Evolutionary conservation across 2,888 invertebrate species (phyloP), one percentile per base, ranked within the genome.

Genomic region (Drosophila sordidula): DNA sequence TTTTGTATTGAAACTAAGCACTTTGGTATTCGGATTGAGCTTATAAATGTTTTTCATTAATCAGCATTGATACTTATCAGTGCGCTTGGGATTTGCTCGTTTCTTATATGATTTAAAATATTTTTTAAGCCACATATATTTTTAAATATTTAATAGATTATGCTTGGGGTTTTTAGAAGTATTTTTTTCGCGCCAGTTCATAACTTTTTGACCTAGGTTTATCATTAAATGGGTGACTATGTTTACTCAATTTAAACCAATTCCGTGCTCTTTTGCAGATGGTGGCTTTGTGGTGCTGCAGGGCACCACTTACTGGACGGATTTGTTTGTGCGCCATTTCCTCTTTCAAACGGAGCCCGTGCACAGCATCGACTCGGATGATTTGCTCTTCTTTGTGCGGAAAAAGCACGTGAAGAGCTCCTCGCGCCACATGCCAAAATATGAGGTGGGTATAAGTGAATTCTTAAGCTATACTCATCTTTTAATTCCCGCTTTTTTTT

Each of bases 301-400:
- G 93, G 97, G 97, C 39, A 97, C 97, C 66, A 97, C 97, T 3
- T 98, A 98, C 91, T 98, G 98, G 98, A 98, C 98, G 55, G 97
- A 98, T 92, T 94, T 98, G 80, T 98, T 98, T 93, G 97, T 98
- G 76, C 94, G 97, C 12, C 97, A 98, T 93, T 98, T 98, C 92
- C 93, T 98, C 55, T 98, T 98, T 91, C 97, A 97, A 93, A 95
- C 96, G 76, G 97, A 97, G 91, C 95, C 95, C 72, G 91, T 91
- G 57, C 91, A 91, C 57, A 95, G 96, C 73, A 97, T 97, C 86
- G 97, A 98, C 92, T 96, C 97, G 84, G 98, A 99, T 93, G 98
- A 98, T 93, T 94, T 99, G 87, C 93, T 99, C 75, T 99, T 99
- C 93, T 98, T 98, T 92, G 98, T 99, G n/a, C 94, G 98, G 68